These are phyloP conservation scores for Mesaphorura yosii DNA, from an alignment of 1,140 invertebrate species.

Conservation along the genomic window DNA sequence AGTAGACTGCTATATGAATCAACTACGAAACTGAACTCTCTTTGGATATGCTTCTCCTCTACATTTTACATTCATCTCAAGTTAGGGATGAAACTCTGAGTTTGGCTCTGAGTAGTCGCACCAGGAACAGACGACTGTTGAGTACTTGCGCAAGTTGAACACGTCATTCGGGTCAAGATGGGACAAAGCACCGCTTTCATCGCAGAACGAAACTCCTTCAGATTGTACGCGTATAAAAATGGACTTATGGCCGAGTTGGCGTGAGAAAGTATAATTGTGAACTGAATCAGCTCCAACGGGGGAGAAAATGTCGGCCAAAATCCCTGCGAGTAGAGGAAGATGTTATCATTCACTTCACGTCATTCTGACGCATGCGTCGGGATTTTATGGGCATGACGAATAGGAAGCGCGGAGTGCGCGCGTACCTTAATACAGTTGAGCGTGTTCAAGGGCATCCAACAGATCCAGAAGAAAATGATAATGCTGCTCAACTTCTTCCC, in stretches of 20 bases:
- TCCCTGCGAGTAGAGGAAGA: conserved; percentile 36
- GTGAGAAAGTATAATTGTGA: conserved; percentile 75
- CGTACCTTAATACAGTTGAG: conserved; percentile 33
- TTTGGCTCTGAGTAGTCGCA: no score
- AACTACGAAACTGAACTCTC: no score
- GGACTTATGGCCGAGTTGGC: conserved; percentile 79
- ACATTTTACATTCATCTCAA: no score
- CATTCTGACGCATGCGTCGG: no score
- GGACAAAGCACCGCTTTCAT: no score
- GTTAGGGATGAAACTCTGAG: no score
- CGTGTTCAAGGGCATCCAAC: conserved; percentile 82
- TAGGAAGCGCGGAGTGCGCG: not conserved
- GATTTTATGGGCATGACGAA: not conserved
- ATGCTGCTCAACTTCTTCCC: conserved; percentile 80
- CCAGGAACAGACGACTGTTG: no score
- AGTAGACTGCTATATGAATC: no score
- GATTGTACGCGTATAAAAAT: conserved; percentile 73
- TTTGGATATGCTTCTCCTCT: no score
- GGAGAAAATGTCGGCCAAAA: conserved; percentile 57
- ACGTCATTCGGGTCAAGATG: no score
- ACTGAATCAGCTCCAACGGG: conserved; percentile 53
- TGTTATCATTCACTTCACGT: not conserved
- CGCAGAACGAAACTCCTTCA: conserved; percentile 57
- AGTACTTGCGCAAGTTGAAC: no score
- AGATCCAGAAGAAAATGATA: conserved; percentile 63